Evolutionary conservation across 2,888 invertebrate genomes (phyloP).

Genomic region (Ochlodes sylvanus): DNA sequence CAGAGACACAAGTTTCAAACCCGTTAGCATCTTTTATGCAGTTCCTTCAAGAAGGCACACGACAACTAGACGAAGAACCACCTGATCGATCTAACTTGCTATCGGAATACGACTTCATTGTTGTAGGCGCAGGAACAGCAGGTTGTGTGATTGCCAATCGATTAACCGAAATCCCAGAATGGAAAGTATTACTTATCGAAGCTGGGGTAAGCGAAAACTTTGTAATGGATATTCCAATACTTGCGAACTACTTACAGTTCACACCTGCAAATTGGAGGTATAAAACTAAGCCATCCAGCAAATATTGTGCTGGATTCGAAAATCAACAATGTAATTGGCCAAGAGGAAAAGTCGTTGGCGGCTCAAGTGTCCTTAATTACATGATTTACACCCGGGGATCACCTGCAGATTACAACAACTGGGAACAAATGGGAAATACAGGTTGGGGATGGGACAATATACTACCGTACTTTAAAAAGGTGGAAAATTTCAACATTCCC

Average conservation of each 20-base stretch:
- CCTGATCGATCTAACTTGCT: constrained; percentile 77
- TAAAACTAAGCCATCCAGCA: constrained; percentile 90
- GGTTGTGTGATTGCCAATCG: constrained; percentile 91
- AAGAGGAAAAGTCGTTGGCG: constrained; percentile 93
- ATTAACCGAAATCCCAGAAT: constrained; percentile 88
- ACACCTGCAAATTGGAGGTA: constrained; percentile 92
- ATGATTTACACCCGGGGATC: constrained; percentile 92
- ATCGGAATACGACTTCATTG: constrained; percentile 89
- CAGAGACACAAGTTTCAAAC: constrained; percentile 61
- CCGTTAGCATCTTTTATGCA: constrained; percentile 80
- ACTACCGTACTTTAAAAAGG: constrained; percentile 90
- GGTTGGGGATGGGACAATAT: constrained; percentile 91
- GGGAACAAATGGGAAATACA: constrained; percentile 89
- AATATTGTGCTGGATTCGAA: constrained; percentile 90
- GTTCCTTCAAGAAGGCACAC: constrained; percentile 81
- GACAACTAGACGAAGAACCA: constrained; percentile 82
- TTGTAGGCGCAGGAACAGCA: constrained; percentile 92
- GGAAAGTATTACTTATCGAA: constrained; percentile 89
- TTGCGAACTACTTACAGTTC: constrained; percentile 90
- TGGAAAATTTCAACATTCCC: constrained; percentile 88
- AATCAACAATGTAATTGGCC: constrained; percentile 92
- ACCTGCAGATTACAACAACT: constrained; percentile 89
- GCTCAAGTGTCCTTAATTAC: constrained; percentile 91
- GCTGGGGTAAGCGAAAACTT: constrained; percentile 89
- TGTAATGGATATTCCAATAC: constrained; percentile 90